Conservation (phyloP, 92 coral and sea anemone species). For the Porites cylindrica region DNA sequence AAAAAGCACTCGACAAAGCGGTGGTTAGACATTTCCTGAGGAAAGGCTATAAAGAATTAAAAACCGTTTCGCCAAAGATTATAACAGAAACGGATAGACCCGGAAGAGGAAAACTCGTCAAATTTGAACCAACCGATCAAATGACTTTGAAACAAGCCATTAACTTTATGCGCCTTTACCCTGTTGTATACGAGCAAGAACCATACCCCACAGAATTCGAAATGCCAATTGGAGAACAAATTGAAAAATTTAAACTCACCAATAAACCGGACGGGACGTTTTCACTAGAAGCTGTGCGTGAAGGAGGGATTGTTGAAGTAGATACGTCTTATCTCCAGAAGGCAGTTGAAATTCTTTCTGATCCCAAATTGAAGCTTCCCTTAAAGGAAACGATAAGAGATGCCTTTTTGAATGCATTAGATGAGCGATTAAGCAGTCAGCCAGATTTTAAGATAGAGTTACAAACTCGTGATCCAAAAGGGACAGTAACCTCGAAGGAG, state of each 20-base stretch:
- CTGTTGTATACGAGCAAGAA: slow-evolving; percentile 34
- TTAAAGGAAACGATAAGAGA: not conserved
- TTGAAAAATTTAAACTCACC: slow-evolving; percentile 20
- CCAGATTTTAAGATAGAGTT: slow-evolving; percentile 12
- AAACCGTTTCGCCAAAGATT: not conserved
- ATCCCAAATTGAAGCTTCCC: not conserved
- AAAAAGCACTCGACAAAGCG: slow-evolving; percentile 12
- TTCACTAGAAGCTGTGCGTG: slow-evolving; percentile 3
- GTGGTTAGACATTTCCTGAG: slow-evolving; percentile 7
- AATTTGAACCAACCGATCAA: slow-evolving; percentile 7
- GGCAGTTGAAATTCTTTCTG: not conserved
- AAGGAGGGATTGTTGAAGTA: not conserved
- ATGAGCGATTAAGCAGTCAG: slow-evolving; percentile 12
- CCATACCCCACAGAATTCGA: slow-evolving; percentile 24
- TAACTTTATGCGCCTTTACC: slow-evolving; percentile 28
- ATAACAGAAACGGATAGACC: slow-evolving; percentile 10
- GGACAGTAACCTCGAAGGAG: not conserved
- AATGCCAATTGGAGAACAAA: slow-evolving; percentile 46
- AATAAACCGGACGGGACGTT: slow-evolving; percentile 20
- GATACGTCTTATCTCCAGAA: not conserved
- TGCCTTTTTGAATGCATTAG: not conserved
- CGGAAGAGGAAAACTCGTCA: slow-evolving; percentile 27
- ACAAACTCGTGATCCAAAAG: not conserved
- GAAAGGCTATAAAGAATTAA: slow-evolving; percentile 8
- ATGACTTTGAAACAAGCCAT: slow-evolving; percentile 34